A percentile compares a stretch with the other conserved stretches of the same genome.
Conservation (phyloP, 2,113 vertebrate species). For the Amphiprion ocellaris region DNA sequence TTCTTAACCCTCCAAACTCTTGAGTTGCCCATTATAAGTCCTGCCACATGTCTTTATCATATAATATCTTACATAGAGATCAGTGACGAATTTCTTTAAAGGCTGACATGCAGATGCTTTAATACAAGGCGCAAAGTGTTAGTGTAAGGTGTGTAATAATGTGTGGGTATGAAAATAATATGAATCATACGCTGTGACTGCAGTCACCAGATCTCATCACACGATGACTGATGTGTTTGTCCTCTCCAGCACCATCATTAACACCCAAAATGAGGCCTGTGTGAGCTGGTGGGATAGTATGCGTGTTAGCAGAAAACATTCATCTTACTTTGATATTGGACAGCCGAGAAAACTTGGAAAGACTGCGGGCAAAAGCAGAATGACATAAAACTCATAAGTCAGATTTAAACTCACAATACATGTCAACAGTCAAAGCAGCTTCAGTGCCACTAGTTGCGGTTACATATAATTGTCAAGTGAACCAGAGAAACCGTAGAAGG, state of each 20-base stretch:
- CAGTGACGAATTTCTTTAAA: conserved; percentile 3
- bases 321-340: neutral
- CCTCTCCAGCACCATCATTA: neutral
- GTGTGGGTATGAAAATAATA: neutral
- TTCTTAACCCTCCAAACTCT: neutral
- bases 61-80: neutral
- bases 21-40: conserved; percentile 10
- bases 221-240: neutral
- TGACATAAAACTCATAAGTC: neutral
- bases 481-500: too few relatives aligned
- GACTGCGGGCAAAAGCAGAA: neutral
- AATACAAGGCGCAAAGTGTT: neutral
- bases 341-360: neutral
- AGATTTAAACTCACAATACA: neutral
- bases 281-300: neutral
- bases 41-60: neutral
- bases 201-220: neutral
- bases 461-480: too few relatives aligned
- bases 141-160: neutral
- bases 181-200: neutral
- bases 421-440: neutral
- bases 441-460: too few relatives aligned
- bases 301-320: neutral
- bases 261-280: neutral
- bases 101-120: neutral